Conservation (phyloP, 2,797 vertebrate genomes). For the Vipera ursinii region DNA sequence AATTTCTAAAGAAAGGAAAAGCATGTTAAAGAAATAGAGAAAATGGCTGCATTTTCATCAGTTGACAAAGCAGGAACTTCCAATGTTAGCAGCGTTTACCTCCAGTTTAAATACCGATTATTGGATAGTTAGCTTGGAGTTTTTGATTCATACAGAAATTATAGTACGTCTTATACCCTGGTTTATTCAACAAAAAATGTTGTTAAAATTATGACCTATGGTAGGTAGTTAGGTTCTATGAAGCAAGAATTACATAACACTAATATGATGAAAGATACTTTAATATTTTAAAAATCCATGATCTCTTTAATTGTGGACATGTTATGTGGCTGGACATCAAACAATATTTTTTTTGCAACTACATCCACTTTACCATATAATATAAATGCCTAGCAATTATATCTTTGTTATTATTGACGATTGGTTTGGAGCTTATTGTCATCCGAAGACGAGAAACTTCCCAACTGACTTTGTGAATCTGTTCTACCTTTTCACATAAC, state of each 20-base stretch:
- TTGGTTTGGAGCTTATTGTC: neutral
- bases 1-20: too few species aligned
- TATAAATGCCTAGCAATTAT: neutral
- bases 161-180: neutral
- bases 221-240: neutral
- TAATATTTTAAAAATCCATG: neutral
- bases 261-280: neutral
- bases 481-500: neutral
- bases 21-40: too few species aligned
- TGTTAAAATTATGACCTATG: neutral
- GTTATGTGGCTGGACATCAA: neutral
- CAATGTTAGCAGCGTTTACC: too few species aligned
- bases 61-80: too few species aligned
- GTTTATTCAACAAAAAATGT: neutral
- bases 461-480: neutral
- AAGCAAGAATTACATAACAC: neutral
- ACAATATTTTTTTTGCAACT: neutral
- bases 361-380: neutral
- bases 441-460: neutral
- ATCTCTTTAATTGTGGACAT: neutral
- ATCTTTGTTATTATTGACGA: neutral
- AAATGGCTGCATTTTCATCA: too few species aligned
- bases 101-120: neutral
- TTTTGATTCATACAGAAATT: neutral
- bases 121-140: neutral